A percentile compares a stretch with the other conserved stretches of the same genome.
phyloP scores from a whole-genome alignment of 2,113 vertebrate species.

The Calonectris borealis region DNA sequence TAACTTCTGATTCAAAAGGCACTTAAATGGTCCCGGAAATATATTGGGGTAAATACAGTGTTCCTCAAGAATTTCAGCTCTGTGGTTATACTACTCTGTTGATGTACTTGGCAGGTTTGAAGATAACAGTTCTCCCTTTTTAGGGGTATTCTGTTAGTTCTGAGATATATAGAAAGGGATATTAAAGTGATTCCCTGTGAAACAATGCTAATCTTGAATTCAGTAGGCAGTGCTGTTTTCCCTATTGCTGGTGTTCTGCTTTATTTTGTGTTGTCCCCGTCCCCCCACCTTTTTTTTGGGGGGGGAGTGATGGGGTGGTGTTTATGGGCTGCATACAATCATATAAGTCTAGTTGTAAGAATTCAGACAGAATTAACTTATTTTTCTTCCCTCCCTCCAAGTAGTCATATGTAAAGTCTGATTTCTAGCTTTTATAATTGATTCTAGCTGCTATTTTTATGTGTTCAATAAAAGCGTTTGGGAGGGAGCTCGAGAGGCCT shows the following conservation, averaged over 20 bases:
- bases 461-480: neutral
- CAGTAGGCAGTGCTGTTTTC: neutral
- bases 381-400: neutral
- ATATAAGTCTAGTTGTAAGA: neutral
- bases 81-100: neutral
- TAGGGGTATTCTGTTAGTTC: neutral
- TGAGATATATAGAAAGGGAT: neutral
- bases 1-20: neutral
- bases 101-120: neutral
- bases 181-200: neutral
- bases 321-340: neutral
- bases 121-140: neutral
- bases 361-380: neutral
- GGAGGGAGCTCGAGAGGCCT: neutral
- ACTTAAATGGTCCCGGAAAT: neutral
- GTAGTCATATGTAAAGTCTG: neutral
- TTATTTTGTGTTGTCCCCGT: neutral
- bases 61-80: neutral
- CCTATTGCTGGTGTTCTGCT: rapidly evolving
- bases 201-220: neutral
- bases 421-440: neutral
- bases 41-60: neutral
- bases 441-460: neutral
- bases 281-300: neutral
- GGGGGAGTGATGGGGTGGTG: rapidly evolving